Percentiles rank a stretch among this genome's conserved stretches.
These are phyloP conservation scores for Cichladusa arquata DNA, from an alignment of 2,113 vertebrate species.

Conservation along the genomic window DNA sequence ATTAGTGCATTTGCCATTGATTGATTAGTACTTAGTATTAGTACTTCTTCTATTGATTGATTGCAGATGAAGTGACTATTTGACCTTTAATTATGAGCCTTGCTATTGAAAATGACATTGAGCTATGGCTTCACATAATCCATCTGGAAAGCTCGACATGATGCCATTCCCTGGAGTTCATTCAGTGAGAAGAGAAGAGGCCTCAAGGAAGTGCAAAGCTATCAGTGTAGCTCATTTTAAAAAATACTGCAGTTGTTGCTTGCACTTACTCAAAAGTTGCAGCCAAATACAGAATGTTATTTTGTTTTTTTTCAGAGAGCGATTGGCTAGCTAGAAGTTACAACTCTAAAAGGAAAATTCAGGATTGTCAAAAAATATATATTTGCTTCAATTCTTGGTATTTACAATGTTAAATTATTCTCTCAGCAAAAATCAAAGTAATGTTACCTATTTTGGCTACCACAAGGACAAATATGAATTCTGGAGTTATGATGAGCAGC, in stretches of 20 bases:
- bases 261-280: conserved; percentile 24
- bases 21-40: conserved; percentile 84
- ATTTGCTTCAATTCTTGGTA: neutral
- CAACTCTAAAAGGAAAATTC: neutral
- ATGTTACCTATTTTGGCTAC: neutral
- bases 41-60: conserved; percentile 95
- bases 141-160: conserved; percentile 87
- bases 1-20: conserved; percentile 94
- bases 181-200: conserved; percentile 71
- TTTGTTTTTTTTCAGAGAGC: neutral
- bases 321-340: neutral
- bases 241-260: conserved; percentile 50
- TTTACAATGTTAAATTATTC: neutral
- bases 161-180: conserved; percentile 85
- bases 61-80: conserved; percentile 97
- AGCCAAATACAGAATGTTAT: neutral
- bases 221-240: conserved; percentile 62
- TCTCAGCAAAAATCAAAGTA: neutral
- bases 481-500: neutral
- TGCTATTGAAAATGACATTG: conserved; percentile 87
- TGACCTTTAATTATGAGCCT: conserved; percentile 97
- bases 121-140: conserved; percentile 86
- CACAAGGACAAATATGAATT: neutral
- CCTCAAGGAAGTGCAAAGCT: conserved; percentile 70
- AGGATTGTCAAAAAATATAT: neutral